Evolutionary conservation across 2,113 vertebrate genomes (phyloP).

Genomic region (Acanthochromis polyacanthus): DNA sequence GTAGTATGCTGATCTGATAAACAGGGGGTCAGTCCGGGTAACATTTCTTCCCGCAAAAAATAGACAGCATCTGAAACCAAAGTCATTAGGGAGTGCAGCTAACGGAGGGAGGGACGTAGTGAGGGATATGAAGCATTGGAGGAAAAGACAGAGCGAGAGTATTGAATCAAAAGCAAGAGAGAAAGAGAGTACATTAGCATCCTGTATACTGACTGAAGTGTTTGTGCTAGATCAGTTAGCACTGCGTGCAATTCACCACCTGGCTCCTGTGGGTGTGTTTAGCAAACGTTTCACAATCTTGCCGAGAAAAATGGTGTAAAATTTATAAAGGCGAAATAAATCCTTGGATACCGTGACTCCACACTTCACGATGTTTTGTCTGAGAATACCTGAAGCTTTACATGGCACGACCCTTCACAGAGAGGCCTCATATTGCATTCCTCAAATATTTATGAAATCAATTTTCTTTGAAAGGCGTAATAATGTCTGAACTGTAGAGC

Average conservation of each 20-base stretch:
- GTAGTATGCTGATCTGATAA: conserved; percentile 67
- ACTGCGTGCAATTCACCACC: conserved; percentile 43
- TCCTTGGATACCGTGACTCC: neutral
- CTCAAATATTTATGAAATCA: conserved; percentile 63
- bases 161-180: neutral
- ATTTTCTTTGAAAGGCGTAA: conserved; percentile 54
- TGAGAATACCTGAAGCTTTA: conserved; percentile 18
- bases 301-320: conserved; percentile 13
- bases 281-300: conserved; percentile 30
- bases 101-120: conserved; percentile 34
- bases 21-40: conserved; percentile 57
- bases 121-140: conserved; percentile 18
- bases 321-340: conserved; percentile 19
- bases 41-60: conserved; percentile 48
- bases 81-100: conserved; percentile 66
- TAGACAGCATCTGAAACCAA: conserved; percentile 69
- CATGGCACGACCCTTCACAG: neutral
- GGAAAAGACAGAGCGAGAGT: conserved; percentile 2
- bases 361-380: neutral
- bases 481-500: conserved; percentile 37
- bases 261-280: conserved; percentile 60
- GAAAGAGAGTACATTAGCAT: conserved; percentile 67
- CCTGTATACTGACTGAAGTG: conserved; percentile 63
- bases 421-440: neutral
- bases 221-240: conserved; percentile 66